Conservation (phyloP, 2,797 vertebrate species). For the Hyperoplus lanceolatus region DNA sequence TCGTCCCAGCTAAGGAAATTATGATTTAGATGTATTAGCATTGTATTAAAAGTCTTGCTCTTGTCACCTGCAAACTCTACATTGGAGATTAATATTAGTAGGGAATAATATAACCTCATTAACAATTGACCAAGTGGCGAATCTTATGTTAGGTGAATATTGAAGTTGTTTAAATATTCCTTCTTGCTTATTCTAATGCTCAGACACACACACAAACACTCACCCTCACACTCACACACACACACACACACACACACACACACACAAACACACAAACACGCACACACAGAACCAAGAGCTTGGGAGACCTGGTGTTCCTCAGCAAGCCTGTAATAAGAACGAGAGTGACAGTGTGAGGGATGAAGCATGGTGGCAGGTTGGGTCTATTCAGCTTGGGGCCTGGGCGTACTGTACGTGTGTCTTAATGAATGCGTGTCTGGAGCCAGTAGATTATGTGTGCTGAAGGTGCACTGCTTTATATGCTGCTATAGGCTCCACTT, state of each 20-base stretch:
- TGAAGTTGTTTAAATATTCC: constrained; percentile 16
- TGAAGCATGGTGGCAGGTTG: constrained; percentile 42
- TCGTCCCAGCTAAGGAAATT: not conserved
- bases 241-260: constrained; percentile 18
- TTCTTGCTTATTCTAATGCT: constrained; percentile 27
- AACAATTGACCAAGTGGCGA: no score
- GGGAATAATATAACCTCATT: not conserved
- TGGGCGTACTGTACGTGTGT: constrained; percentile 35
- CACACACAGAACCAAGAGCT: constrained; percentile 37
- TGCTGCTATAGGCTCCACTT: constrained; percentile 54
- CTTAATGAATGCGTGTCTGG: constrained; percentile 64
- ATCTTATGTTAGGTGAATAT: no score
- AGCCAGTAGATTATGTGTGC: constrained; percentile 51
- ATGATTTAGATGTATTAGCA: no score
- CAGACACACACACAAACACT: constrained; percentile 9
- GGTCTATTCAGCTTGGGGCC: constrained; percentile 62
- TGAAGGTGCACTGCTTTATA: constrained; percentile 50
- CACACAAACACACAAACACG: constrained; percentile 31
- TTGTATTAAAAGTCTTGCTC: not conserved
- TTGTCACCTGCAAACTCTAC: not conserved
- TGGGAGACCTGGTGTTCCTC: constrained; percentile 55
- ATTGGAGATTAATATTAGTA: not conserved
- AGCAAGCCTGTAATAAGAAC: constrained; percentile 54
- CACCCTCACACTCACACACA: not conserved
- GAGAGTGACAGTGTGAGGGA: constrained; percentile 56